Conservation (phyloP, 2,113 vertebrate genomes). For the Poeciliopsis prolifica region DNA sequence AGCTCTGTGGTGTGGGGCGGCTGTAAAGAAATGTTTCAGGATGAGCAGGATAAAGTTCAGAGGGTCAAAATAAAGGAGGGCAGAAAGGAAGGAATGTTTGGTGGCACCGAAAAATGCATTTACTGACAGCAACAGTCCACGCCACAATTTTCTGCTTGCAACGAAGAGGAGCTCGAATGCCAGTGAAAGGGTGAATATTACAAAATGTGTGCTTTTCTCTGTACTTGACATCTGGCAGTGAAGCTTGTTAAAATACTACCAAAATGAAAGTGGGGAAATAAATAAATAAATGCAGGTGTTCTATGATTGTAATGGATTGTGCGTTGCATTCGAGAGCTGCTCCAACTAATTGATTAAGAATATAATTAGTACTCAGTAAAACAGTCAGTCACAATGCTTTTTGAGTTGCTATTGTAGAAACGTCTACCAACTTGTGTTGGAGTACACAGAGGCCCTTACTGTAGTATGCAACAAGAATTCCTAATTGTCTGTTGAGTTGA, state of each 20-base stretch:
- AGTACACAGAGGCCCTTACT: neutral
- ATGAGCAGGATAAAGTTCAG: slow-evolving; percentile 43
- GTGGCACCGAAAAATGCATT: neutral
- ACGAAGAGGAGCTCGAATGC: neutral
- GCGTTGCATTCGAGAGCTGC: slow-evolving; percentile 10
- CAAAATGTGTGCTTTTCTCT: slow-evolving; percentile 21
- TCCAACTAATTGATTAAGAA: slow-evolving; percentile 13
- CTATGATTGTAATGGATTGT: neutral
- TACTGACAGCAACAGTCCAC: neutral
- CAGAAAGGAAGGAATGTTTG: neutral
- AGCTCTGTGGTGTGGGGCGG: slow-evolving; percentile 27
- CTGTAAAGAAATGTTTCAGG: slow-evolving; percentile 38
- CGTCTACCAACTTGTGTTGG: neutral
- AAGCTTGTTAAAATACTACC: slow-evolving; percentile 10
- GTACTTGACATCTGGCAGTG: slow-evolving; percentile 13
- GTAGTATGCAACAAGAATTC: slow-evolving; percentile 10
- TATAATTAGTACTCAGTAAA: slow-evolving; percentile 14
- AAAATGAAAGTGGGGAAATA: neutral
- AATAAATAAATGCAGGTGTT: neutral
- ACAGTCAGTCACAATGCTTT: neutral
- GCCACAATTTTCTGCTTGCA: neutral
- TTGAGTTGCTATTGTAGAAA: slow-evolving; percentile 3
- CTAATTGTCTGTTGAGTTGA: slow-evolving; percentile 1
- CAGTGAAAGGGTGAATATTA: neutral
- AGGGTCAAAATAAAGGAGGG: slow-evolving; percentile 15